Evolutionary conservation across 2,113 vertebrate species (phyloP).

Genomic region (Fregata magnificens): DNA sequence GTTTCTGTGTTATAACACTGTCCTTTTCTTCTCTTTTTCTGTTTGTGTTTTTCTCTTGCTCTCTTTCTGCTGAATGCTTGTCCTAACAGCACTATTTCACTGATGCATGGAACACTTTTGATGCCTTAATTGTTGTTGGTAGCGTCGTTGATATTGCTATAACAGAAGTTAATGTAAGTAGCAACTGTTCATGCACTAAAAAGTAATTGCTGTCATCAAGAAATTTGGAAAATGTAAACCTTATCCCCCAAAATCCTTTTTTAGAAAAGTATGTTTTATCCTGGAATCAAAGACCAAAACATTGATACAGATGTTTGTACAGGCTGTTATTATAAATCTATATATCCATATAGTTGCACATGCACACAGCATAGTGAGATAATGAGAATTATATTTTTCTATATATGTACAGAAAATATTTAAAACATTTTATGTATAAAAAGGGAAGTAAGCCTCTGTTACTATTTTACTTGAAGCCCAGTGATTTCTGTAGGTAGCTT

Average conservation of each 20-base stretch:
- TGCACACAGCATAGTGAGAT: background rate
- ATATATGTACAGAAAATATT: background rate
- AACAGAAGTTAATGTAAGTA: constrained; percentile 99
- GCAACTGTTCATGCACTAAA: constrained; percentile 75
- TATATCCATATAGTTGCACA: background rate
- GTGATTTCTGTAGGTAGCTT: background rate
- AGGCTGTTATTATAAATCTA: background rate
- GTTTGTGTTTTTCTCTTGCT: constrained; percentile 75
- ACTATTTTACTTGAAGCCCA: background rate
- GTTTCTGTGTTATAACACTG: constrained; percentile 76
- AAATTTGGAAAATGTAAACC: constrained; percentile 47
- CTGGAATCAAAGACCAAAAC: background rate
- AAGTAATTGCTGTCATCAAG: constrained; percentile 59
- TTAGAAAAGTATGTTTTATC: background rate
- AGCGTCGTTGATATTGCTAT: constrained; percentile 99
- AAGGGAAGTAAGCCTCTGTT: background rate
- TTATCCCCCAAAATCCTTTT: background rate
- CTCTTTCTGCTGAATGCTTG: constrained; percentile 80
- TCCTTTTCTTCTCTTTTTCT: constrained; percentile 81
- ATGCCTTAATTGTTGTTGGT: constrained; percentile 99
- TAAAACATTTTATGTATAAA: background rate
- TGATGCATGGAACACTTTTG: constrained; percentile 99
- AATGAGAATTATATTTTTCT: background rate
- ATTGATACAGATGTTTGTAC: background rate
- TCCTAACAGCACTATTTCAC: constrained; percentile 99